Evolutionary conservation across 2,888 invertebrate genomes (phyloP), one percentile per base, ranked within the genome.

Genomic region (Zygothrica quintamaculata): DNA sequence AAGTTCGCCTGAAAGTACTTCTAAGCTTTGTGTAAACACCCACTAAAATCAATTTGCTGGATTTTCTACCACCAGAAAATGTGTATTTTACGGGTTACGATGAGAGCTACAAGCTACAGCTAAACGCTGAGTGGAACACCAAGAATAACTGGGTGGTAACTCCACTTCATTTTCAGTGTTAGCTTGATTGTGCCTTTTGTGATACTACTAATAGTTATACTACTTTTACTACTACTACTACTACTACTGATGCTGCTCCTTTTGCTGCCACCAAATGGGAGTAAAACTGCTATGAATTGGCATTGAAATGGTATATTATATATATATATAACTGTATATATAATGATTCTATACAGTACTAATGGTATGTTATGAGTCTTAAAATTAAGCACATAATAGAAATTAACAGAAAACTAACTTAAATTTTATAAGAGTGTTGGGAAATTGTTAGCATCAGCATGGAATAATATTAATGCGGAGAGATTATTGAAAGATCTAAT

Each of bases 1-100:
- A 80, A 80, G 74, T 84, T 84, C 73, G 77, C 70, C 61, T 42
- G 84, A 60, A 76, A 81, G 82, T 80, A 74, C 78, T 74, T 86
- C 78, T 80, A 87, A 82, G 77, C 82, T 87, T 71, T 85, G 77
- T 81, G 84, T 87, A 87, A 89, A 89, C 89, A 89, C 87, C 88
- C 89, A 89, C 88, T 85, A 81, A 88, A 89, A 88, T 85, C 88
- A 88, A 89, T 89, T 89, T 89, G 76, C 71, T 77, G 79, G 77
- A 88, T 79, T 86, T 86, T 81, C 79, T 87, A 82, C 82, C 82
- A 87, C 85, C 85, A 84, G 85, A 76, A 82, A 87, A 81, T 81
- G 84, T 81, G 87, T 87, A 87, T 81, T 81, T 84, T 84, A 80
- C 85, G 87, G 87, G 69, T 65, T 74, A 69, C 76, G 65, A 69